Conservation (phyloP, 2,113 vertebrate species). For the Lasiurus borealis region DNA sequence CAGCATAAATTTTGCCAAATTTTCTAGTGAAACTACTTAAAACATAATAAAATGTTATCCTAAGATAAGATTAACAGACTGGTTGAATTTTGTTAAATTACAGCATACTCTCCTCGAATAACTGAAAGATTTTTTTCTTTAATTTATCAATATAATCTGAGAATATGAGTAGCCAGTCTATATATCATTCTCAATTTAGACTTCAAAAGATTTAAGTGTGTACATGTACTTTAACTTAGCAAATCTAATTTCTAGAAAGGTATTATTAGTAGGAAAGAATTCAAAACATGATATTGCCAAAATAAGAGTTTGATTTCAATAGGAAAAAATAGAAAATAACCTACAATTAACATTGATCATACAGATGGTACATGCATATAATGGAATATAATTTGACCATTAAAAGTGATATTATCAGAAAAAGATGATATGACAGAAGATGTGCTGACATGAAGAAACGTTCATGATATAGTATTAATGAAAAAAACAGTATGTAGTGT, state of each 20-base stretch:
- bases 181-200: slow-evolving; percentile 17
- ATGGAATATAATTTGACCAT: slow-evolving; percentile 28
- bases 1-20: neutral
- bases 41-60: slow-evolving; percentile 44
- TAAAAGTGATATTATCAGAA: slow-evolving; percentile 12
- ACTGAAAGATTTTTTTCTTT: slow-evolving; percentile 9
- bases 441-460: slow-evolving; percentile 27
- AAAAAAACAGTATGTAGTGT: slow-evolving; percentile 43
- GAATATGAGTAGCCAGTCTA: neutral
- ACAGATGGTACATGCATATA: neutral
- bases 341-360: slow-evolving; percentile 8
- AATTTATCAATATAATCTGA: slow-evolving; percentile 47
- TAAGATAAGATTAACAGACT: slow-evolving; percentile 17
- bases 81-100: slow-evolving; percentile 6
- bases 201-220: slow-evolving; percentile 24
- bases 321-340: slow-evolving; percentile 34
- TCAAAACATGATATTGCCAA: slow-evolving; percentile 1
- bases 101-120: neutral
- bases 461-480: neutral
- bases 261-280: slow-evolving; percentile 31
- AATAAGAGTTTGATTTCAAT: slow-evolving; percentile 37
- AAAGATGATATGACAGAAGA: slow-evolving; percentile 24
- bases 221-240: neutral
- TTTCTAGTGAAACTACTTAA: slow-evolving; percentile 57
- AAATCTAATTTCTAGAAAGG: slow-evolving; percentile 43